These are phyloP conservation scores for Pyrochroa serraticornis DNA, from an alignment of 2,888 invertebrate genomes.

Conservation along the genomic window DNA sequence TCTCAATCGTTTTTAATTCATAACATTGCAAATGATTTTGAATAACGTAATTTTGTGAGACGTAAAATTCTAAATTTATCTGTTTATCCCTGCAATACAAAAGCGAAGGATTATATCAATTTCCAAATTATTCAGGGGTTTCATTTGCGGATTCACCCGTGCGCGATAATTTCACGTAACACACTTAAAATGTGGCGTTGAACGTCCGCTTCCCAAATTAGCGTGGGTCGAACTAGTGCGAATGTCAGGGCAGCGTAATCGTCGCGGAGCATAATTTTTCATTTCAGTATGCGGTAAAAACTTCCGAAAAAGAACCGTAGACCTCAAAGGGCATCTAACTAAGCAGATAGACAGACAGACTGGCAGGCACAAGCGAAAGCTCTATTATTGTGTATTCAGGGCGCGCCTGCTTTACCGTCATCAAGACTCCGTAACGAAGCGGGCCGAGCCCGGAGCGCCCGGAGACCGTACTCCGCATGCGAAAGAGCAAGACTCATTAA, in stretches of 20 bases:
- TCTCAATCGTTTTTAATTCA: too few species aligned
- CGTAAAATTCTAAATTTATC: too few species aligned
- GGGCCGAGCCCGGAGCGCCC: constrained; percentile 28
- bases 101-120: too few species aligned
- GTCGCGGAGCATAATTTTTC: constrained; percentile 8
- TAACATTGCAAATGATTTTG: too few species aligned
- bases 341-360: constrained; percentile 8
- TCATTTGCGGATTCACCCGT: too few species aligned
- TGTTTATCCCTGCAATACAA: too few species aligned
- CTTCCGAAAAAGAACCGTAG: constrained; percentile 2
- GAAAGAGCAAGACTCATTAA: constrained; percentile 45
- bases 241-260: not conserved
- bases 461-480: constrained; percentile 38
- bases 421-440: constrained; percentile 46
- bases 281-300: constrained; percentile 1
- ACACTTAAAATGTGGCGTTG: too few species aligned
- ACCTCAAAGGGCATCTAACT: constrained; percentile 19
- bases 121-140: too few species aligned
- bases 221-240: too few species aligned
- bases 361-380: not conserved
- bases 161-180: too few species aligned
- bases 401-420: constrained; percentile 39
- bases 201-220: too few species aligned
- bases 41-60: too few species aligned
- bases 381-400: constrained; percentile 43